Conservation (phyloP, 1,140 invertebrate genomes). For the Drosophila ananassae region DNA sequence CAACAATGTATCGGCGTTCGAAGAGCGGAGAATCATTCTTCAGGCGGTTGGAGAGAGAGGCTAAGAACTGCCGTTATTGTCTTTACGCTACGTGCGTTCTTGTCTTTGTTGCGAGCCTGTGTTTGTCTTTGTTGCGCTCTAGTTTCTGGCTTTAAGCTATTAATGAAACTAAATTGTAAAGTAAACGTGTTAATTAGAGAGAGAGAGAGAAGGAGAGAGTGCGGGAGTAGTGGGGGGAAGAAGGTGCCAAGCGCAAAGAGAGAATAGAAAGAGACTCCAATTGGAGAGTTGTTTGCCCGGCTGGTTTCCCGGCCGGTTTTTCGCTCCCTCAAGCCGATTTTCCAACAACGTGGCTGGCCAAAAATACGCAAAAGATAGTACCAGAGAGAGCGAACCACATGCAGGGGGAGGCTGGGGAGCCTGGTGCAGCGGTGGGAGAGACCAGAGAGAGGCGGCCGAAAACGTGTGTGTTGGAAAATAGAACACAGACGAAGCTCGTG, state of each 20-base stretch:
- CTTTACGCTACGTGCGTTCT: constrained; percentile 45
- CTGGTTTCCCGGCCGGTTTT: constrained; percentile 74
- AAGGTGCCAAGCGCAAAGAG: constrained; percentile 14
- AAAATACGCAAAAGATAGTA: constrained; percentile 49
- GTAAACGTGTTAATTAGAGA: constrained; percentile 68
- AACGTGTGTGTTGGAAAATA: constrained; percentile 57
- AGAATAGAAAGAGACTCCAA: constrained; percentile 71
- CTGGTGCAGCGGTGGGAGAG: not conserved
- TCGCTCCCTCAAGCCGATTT: constrained; percentile 45
- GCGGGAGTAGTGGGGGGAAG: not conserved
- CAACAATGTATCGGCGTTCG: constrained; percentile 64
- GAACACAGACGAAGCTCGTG: constrained; percentile 55
- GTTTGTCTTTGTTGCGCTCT: constrained; percentile 39
- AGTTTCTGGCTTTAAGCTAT: constrained; percentile 52
- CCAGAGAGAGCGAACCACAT: not conserved
- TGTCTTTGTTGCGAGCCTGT: constrained; percentile 14
- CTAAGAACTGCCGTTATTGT: constrained; percentile 58
- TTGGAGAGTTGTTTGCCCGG: constrained; percentile 66
- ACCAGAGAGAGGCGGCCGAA: constrained; percentile 12
- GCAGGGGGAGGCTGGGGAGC: not conserved
- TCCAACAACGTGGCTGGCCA: constrained; percentile 64
- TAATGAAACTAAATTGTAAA: constrained; percentile 75
- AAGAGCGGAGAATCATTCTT: not conserved
- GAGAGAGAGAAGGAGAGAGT: not conserved
- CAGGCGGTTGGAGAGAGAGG: not conserved